Evolutionary conservation across 2,113 vertebrate genomes (phyloP), one percentile per base, ranked within the genome.

Genomic region (Morone saxatilis): DNA sequence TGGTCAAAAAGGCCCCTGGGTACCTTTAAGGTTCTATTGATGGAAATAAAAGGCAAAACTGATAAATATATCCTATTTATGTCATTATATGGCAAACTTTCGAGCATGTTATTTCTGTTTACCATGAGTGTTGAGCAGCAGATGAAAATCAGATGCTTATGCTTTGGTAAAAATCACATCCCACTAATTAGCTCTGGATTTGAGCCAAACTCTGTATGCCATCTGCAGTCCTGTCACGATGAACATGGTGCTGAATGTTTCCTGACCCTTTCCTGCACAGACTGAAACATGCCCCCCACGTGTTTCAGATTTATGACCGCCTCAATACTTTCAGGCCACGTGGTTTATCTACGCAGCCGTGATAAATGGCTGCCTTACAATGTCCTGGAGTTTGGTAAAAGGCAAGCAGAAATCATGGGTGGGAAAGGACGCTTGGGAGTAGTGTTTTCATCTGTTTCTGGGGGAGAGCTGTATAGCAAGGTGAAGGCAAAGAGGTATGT

Each of bases 301-400:
- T 8, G 14, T 72, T 76, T 60, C 71, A 90, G 92, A 94, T 93
- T 90, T 87, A 92, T 85, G 90, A 88, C 81, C 17, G 7, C 79
- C 79, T 84, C 86, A 31, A 61, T 76, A 71, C 80, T 78, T 86
- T 59, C 0, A 1, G 50, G 53, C 74, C 65, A 71, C 38, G 72
- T 80, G 80, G 59, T 82, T 74, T 51, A 25, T 65, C 81, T 69
- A 73, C 1, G 47, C 50, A 12, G 71, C 68, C 22, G 22, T 90
- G 92, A 94, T 93, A 83, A 89, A 94, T 90, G 71, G 80, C 78
- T 66, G 56, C 67, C 76, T 81, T 73, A 57, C 57, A 4, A 73
- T 70, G 84, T 93, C 92, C 88, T 66, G 88, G 76, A 87, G 86
- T 87, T 89, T 68, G 61, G 80, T 81, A 61, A 88, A 84, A 93